A percentile compares a stretch with the other conserved stretches of the same genome.
These are phyloP conservation scores for Ciconia nigra DNA, from an alignment of 2,797 vertebrate species.

Conservation along the genomic window DNA sequence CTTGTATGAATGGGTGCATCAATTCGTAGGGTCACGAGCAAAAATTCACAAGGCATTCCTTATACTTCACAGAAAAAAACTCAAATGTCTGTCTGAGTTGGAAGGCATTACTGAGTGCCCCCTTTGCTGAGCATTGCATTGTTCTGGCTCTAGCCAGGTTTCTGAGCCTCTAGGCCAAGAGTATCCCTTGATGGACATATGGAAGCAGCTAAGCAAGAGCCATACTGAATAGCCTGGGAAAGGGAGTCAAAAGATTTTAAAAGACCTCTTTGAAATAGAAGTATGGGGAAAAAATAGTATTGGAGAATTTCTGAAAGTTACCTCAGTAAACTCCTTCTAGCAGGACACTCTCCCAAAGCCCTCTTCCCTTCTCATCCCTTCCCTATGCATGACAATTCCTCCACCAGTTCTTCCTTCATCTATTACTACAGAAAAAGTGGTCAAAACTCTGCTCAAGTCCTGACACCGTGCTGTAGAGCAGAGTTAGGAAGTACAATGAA, in stretches of 20 bases:
- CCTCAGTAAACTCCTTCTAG: not conserved
- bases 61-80: rapidly evolving
- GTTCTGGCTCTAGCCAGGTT: not conserved
- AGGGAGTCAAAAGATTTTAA: not conserved
- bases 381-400: not conserved
- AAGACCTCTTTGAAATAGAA: not conserved
- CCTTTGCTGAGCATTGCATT: not conserved
- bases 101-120: not conserved
- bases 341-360: not conserved
- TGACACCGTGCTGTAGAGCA: not conserved
- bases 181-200: not conserved
- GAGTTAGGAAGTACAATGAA: not conserved
- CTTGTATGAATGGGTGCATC: rapidly evolving
- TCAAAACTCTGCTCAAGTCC: not conserved
- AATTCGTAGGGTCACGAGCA: rapidly evolving
- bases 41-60: not conserved
- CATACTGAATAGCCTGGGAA: not conserved
- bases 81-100: not conserved
- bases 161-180: not conserved
- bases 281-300: not conserved
- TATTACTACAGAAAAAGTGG: not conserved
- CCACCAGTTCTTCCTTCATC: not conserved
- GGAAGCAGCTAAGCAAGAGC: not conserved
- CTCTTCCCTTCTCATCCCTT: not conserved
- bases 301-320: not conserved